Percentiles rank a stretch among this genome's conserved stretches.
These are phyloP conservation scores for Plestiodon gilberti DNA, from an alignment of 2,113 vertebrate species.

Conservation along the genomic window DNA sequence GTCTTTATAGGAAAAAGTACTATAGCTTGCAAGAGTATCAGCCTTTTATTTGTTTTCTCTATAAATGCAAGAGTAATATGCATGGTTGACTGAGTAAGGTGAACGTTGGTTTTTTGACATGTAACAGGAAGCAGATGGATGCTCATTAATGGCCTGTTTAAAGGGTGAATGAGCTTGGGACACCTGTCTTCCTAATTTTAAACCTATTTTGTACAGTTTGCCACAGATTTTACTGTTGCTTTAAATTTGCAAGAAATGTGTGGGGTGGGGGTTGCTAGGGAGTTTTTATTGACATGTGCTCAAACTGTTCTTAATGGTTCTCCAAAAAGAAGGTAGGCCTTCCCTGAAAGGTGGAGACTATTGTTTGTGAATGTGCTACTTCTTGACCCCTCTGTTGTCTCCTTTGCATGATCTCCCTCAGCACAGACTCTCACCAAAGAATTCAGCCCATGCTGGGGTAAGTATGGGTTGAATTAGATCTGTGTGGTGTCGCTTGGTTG, in stretches of 20 bases:
- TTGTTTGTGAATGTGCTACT: background rate
- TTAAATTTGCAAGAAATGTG: slow-evolving; percentile 44
- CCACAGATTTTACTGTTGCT: slow-evolving; percentile 48
- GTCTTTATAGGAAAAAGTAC: background rate
- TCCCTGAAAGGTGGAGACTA: background rate
- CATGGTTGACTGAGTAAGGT: slow-evolving; percentile 72
- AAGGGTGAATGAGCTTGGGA: slow-evolving; percentile 72
- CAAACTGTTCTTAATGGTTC: too few relatives aligned
- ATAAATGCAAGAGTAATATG: background rate
- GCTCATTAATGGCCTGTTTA: slow-evolving; percentile 80
- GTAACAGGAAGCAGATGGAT: slow-evolving; percentile 83
- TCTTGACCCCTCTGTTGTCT: background rate
- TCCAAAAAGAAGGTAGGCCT: background rate
- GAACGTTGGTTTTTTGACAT: slow-evolving; percentile 73
- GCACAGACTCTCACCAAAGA: background rate
- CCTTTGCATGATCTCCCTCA: background rate
- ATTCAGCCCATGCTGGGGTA: background rate
- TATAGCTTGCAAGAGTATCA: background rate
- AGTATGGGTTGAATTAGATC: background rate
- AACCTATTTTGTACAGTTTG: slow-evolving; percentile 55
- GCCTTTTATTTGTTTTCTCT: slow-evolving; percentile 35
- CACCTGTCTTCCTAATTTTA: slow-evolving; percentile 78
- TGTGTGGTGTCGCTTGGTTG: background rate
- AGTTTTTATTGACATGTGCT: too few relatives aligned
- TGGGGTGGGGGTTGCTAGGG: slow-evolving; percentile 16